Conservation (phyloP, 2,113 vertebrate species). For the Odocoileus virginianus region DNA sequence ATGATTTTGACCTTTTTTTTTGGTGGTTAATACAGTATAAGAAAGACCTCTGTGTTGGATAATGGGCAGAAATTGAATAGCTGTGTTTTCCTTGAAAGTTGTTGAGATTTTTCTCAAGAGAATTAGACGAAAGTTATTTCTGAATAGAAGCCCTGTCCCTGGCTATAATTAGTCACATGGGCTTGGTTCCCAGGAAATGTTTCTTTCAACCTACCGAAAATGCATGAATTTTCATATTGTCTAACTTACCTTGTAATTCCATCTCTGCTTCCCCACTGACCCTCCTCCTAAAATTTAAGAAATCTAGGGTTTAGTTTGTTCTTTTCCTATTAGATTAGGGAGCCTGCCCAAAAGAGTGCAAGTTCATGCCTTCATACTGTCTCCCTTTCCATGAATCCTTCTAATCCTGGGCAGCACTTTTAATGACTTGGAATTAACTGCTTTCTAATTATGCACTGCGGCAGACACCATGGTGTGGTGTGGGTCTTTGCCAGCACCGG, state of each 20-base stretch:
- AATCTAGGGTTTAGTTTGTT: constrained; percentile 3
- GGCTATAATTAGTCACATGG: constrained; percentile 60
- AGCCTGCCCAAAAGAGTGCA: neutral
- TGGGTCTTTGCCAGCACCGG: constrained; percentile 50
- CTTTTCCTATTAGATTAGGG: neutral
- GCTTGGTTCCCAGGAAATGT: constrained; percentile 64
- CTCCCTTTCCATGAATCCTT: neutral
- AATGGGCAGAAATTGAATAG: constrained; percentile 63
- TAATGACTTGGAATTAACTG: constrained; percentile 58
- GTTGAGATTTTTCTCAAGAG: constrained; percentile 58
- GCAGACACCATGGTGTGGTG: constrained; percentile 40
- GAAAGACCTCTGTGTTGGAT: constrained; percentile 44
- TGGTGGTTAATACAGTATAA: constrained; percentile 23
- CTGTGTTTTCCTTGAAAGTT: constrained; percentile 64
- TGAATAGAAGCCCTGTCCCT: constrained; percentile 60
- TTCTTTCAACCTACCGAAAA: constrained; percentile 33
- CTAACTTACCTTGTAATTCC: constrained; percentile 47
- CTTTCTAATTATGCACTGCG: constrained; percentile 37
- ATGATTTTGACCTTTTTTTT: constrained; percentile 18
- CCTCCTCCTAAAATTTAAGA: constrained; percentile 38
- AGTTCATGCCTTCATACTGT: neutral
- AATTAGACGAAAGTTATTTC: constrained; percentile 65
- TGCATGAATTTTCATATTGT: constrained; percentile 43
- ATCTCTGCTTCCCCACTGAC: neutral
- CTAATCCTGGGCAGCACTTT: constrained; percentile 20